A percentile compares a stretch with the other conserved stretches of the same genome.
Conservation (phyloP, 1,140 invertebrate species). For the Lordiphosa collinella region DNA sequence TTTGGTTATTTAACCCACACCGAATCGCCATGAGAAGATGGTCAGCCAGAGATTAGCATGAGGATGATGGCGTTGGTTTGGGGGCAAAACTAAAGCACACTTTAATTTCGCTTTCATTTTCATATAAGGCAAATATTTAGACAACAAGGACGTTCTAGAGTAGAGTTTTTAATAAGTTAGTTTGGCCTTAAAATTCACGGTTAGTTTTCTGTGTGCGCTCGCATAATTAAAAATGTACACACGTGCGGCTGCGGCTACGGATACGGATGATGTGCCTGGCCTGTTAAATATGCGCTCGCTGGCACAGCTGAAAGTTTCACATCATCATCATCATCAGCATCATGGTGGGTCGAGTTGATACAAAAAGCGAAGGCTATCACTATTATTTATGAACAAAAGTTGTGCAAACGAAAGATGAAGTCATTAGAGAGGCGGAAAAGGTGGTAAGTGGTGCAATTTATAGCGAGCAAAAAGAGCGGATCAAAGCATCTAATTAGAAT, state of each 20-base stretch:
- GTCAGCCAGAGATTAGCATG: conserved; percentile 39
- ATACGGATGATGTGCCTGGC: conserved; percentile 16
- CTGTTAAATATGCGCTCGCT: conserved; percentile 31
- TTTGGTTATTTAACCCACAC: too few species aligned
- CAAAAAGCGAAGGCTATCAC: too few species aligned
- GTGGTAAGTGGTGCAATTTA: too few species aligned
- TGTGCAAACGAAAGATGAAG: too few species aligned
- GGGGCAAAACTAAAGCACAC: neutral
- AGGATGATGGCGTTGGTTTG: conserved; percentile 2
- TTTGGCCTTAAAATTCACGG: conserved; percentile 43
- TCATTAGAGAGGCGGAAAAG: too few species aligned
- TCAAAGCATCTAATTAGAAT: too few species aligned
- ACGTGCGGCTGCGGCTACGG: conserved; percentile 23
- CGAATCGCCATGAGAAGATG: conserved; percentile 31
- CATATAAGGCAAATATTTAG: conserved; percentile 45
- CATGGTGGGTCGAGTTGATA: too few species aligned
- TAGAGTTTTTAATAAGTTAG: conserved; percentile 67
- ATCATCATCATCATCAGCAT: conserved; percentile 35
- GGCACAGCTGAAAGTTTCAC: conserved; percentile 28
- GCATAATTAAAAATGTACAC: conserved; percentile 74
- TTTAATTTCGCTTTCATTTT: conserved; percentile 48
- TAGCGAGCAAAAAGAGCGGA: too few species aligned
- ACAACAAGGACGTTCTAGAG: conserved; percentile 6
- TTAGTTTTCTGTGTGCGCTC: conserved; percentile 31
- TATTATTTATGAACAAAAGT: too few species aligned